Conservation (phyloP, 2,888 invertebrate genomes). For the Thera obeliscata region DNA sequence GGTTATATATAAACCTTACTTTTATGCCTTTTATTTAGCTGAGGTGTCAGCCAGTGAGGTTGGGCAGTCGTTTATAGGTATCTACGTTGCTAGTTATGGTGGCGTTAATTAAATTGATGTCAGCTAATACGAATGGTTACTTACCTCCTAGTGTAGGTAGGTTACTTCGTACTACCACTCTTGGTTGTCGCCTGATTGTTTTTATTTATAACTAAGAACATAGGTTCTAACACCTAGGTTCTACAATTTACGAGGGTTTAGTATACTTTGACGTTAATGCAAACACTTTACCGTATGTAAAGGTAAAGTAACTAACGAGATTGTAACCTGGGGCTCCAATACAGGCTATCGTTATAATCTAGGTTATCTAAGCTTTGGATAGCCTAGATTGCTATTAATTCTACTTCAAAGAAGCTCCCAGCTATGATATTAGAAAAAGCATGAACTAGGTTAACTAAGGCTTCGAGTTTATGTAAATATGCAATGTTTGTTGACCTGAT, state of each 20-base stretch:
- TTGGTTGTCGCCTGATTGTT: background rate
- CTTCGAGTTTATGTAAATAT: background rate
- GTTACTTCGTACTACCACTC: too few relatives aligned
- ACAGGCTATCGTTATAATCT: background rate
- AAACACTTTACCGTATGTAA: background rate
- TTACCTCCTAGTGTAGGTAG: too few relatives aligned
- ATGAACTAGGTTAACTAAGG: constrained; percentile 1
- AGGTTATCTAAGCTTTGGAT: background rate
- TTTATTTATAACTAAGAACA: background rate
- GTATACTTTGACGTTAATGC: background rate
- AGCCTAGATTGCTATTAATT: background rate
- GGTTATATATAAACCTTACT: too few relatives aligned
- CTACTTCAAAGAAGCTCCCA: constrained; percentile 11
- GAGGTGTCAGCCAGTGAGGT: too few relatives aligned
- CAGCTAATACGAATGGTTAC: too few relatives aligned
- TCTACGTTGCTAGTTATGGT: too few relatives aligned
- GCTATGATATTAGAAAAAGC: constrained; percentile 17
- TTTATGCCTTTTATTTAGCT: too few relatives aligned
- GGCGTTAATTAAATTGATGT: too few relatives aligned
- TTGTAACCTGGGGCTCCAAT: background rate
- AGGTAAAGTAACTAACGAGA: background rate
- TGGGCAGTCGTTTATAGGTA: too few relatives aligned
- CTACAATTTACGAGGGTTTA: constrained; percentile 1
- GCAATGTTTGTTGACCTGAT: constrained; percentile 14
- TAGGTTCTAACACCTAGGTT: background rate